Evolutionary conservation across 2,888 invertebrate species (phyloP).

Genomic region (Adineta ricciae): DNA sequence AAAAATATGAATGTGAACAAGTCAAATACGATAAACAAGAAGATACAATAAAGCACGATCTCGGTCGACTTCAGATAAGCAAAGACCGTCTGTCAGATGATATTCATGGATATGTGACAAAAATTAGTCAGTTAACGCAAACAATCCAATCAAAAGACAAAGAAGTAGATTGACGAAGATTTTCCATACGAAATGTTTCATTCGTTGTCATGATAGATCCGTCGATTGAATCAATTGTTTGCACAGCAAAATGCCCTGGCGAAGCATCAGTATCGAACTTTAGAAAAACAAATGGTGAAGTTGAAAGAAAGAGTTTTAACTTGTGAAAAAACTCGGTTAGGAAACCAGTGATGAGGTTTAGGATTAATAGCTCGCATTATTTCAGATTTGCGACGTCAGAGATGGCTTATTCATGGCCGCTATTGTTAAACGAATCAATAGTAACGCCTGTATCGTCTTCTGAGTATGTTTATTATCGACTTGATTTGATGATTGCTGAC

Average conservation of each 20-base stretch:
- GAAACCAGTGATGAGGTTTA: no score
- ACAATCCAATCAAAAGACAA: not conserved
- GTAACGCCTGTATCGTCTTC: not conserved
- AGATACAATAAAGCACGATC: not conserved
- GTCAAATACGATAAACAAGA: not conserved
- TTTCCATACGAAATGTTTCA: not conserved
- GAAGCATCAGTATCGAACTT: constrained; percentile 10
- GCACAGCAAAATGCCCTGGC: not conserved
- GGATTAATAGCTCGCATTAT: not conserved
- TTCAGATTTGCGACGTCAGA: not conserved
- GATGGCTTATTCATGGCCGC: not conserved
- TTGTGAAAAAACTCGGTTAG: not conserved
- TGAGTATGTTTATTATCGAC: not conserved
- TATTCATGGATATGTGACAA: not conserved
- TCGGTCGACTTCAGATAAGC: not conserved
- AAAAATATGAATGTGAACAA: not conserved
- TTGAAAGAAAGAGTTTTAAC: not conserved
- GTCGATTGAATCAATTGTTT: not conserved
- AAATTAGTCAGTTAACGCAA: constrained; percentile 11
- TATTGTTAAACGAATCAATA: not conserved
- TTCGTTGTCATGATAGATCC: not conserved
- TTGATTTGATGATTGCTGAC: not conserved
- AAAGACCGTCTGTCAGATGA: not conserved
- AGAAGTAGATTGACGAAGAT: not conserved
- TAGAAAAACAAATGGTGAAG: constrained; percentile 8